Base-by-base conservation (phyloP, 2,888 invertebrate genomes). In the Zygaena filipendulae region DNA sequence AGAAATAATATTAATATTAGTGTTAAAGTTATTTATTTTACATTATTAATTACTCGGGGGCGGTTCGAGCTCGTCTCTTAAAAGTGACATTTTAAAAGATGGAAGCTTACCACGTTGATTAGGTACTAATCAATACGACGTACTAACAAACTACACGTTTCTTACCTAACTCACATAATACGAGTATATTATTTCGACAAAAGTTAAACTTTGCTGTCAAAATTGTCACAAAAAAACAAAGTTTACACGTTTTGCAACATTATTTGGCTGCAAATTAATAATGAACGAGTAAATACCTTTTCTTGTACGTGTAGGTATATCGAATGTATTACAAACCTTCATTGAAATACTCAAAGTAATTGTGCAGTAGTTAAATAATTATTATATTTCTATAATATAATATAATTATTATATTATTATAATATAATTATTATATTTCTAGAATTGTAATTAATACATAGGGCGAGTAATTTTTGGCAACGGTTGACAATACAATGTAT, bases 401-500 rank as follows among this genome's bases (percentile, higher is more conserved):
- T n/a, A n/a, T n/a, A n/a, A n/a, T n/a, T n/a, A n/a, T n/a, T n/a
- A n/a, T n/a, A n/a, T n/a, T n/a, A n/a, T n/a, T n/a, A n/a, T n/a
- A n/a, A n/a, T n/a, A n/a, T n/a, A n/a, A n/a, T n/a, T n/a, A n/a
- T n/a, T n/a, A n/a, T n/a, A n/a, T n/a, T n/a, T n/a, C n/a, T n/a
- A n/a, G n/a, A n/a, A n/a, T n/a, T n/a, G n/a, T n/a, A n/a, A n/a
- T n/a, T n/a, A n/a, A 52, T 52, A 60, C 48, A 59, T 74, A 75
- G 77, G 77, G 77, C 77, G 77, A 77, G 77, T 63, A 54, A 43
- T 61, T 38, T 46, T 63, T 49, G 61, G 59, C 52, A 71, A 74
- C 63, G 43, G 55, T 67, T 72, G 77, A 79, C 77, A 79, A 74
- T 74, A 74, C 68, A 57, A 52, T 60, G 58, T n/a, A n/a, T 49